Evolutionary conservation across 2,888 invertebrate species (phyloP), one percentile per base, ranked within the genome.

Genomic region (Clivina fossor): DNA sequence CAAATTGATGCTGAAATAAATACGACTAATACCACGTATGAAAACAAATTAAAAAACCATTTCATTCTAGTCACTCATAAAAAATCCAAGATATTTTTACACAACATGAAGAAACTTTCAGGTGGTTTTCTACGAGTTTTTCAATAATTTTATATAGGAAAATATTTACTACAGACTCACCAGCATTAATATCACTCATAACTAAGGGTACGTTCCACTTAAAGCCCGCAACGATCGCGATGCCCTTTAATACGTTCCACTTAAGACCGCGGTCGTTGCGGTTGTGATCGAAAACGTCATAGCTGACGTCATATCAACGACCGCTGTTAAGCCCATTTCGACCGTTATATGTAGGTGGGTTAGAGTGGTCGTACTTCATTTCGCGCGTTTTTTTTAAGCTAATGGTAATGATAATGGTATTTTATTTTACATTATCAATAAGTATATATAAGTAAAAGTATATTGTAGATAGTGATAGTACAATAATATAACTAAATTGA

Each of bases 231-330:
- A 53, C 53, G 28, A 53, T 15, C 24, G 44, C 33, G 16, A 7
- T 44, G 53, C 43, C 43, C 8, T 11, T 53, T 37, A 44, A 13
- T 18, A 20, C 5, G 7, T 15, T n/a, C 13, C 8, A 43, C 43
- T 44, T 53, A n/a, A n/a, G n/a, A n/a, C n/a, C 44, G 44, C 53
- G 44, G 53, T 44, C 44, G 43, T 53, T 44, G 4, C 35, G 35
- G n/a, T 51, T 35, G 11, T 19, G 20, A 19, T 11, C 20, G 30
- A 40, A 19, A 5, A 35, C 33, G 19, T 18, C 19, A 19, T n/a
- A n/a, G n/a, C n/a, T 9, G n/a, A 15, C n/a, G n/a, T n/a, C n/a
- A n/a, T n/a, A n/a, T n/a, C n/a, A n/a, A n/a, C n/a, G n/a, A n/a
- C n/a, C n/a, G n/a, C n/a, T n/a, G n/a, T n/a, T n/a, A n/a, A n/a